Evolutionary conservation across 2,888 invertebrate species (phyloP).

Genomic region (Drosophila parthenogenetica): DNA sequence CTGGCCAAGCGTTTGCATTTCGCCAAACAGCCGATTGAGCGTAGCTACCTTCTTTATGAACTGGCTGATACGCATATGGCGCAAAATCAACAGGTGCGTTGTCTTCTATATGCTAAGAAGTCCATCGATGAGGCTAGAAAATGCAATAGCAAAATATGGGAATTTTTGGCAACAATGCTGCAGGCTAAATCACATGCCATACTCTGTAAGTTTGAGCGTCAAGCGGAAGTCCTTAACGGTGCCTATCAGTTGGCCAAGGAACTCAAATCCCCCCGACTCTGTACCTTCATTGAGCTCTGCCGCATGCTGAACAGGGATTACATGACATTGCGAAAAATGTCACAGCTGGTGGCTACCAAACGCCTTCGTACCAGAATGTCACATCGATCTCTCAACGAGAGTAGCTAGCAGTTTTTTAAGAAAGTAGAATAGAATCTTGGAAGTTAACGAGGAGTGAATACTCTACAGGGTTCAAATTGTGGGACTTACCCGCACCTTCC

Average conservation of each 20-base stretch:
- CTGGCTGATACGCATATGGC: constrained; percentile 59
- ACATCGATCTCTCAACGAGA: constrained; percentile 27
- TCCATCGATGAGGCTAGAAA: constrained; percentile 60
- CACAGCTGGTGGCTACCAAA: constrained; percentile 50
- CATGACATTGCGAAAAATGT: constrained; percentile 70
- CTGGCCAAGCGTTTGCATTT: constrained; percentile 63
- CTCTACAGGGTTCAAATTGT: neutral
- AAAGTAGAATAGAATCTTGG: neutral
- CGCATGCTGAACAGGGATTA: constrained; percentile 75
- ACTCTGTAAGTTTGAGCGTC: constrained; percentile 78
- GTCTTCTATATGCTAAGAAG: constrained; percentile 43
- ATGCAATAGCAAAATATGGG: constrained; percentile 78
- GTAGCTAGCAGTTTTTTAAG: neutral
- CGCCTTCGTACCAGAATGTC: constrained; percentile 35
- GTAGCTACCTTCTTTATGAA: constrained; percentile 67
- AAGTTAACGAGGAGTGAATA: constrained; percentile 10
- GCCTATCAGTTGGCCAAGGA: constrained; percentile 66
- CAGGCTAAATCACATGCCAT: constrained; percentile 79
- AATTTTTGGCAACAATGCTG: constrained; percentile 73
- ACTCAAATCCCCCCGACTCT: constrained; percentile 63
- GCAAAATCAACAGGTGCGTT: constrained; percentile 50
- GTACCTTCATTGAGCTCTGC: constrained; percentile 75
- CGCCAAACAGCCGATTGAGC: constrained; percentile 62
- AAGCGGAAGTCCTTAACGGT: constrained; percentile 70
- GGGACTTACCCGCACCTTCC: constrained; percentile 12